phyloP scores from a whole-genome alignment of 2,888 invertebrate genomes.

The Nemotelus nigrinus region DNA sequence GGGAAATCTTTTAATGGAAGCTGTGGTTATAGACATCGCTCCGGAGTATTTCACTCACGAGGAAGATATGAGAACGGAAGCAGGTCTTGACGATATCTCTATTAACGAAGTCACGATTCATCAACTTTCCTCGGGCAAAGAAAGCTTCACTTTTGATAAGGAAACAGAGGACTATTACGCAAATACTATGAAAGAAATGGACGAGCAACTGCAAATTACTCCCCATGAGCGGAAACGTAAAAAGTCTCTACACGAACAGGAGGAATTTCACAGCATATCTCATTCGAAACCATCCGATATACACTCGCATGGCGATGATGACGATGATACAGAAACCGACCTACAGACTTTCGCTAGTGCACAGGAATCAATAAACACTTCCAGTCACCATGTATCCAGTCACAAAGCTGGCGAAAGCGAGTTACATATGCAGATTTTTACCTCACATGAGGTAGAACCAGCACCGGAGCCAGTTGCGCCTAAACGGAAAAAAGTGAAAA shows the following conservation, averaged over 20 bases:
- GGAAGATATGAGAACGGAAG: conserved; percentile 86
- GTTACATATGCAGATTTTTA: conserved; percentile 40
- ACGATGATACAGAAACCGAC: conserved; percentile 73
- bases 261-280: conserved; percentile 74
- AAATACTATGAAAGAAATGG: conserved; percentile 64
- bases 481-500: conserved; percentile 59
- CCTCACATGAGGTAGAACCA: neutral
- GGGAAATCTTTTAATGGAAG: conserved; percentile 89
- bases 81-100: conserved; percentile 86
- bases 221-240: conserved; percentile 68
- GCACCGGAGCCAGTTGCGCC: conserved; percentile 56
- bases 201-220: conserved; percentile 69
- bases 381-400: conserved; percentile 58
- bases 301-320: conserved; percentile 66
- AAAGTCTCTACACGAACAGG: conserved; percentile 74
- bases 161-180: conserved; percentile 65
- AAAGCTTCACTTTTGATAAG: conserved; percentile 65
- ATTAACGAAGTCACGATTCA: conserved; percentile 79
- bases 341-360: conserved; percentile 76
- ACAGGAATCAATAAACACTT: conserved; percentile 68
- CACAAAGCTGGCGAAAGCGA: neutral
- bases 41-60: conserved; percentile 84
- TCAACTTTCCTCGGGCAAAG: conserved; percentile 67
- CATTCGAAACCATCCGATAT: conserved; percentile 66
- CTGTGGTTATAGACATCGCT: conserved; percentile 88